Percentiles rank a stretch among this genome's conserved stretches.
Conservation (phyloP, 2,888 invertebrate species). For the Aphodius sticticus region DNA sequence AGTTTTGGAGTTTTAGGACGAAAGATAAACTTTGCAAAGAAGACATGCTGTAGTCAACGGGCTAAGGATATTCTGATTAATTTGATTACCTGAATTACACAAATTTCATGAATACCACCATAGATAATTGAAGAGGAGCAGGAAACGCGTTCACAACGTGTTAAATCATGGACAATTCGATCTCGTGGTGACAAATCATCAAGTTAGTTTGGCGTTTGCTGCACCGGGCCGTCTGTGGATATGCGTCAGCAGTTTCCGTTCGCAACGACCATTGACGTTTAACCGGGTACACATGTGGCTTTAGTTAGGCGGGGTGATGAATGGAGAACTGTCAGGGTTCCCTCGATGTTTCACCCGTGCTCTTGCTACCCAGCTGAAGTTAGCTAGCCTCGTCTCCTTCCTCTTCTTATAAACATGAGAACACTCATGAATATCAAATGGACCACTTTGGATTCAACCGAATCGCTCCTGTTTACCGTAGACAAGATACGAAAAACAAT, state of each 20-base stretch:
- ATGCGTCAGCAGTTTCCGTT: background rate
- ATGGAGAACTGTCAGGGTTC: background rate
- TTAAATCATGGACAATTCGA: background rate
- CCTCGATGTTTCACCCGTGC: background rate
- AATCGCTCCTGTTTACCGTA: slow-evolving; percentile 23
- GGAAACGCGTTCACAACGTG: background rate
- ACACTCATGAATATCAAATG: slow-evolving; percentile 26
- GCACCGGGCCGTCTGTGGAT: background rate
- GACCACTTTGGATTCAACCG: slow-evolving; percentile 14
- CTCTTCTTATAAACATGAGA: slow-evolving; percentile 24
- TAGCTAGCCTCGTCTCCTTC: background rate
- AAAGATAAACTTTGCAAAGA: too few relatives aligned
- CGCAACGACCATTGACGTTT: background rate
- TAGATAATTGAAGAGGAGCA: background rate
- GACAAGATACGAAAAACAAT: slow-evolving; percentile 18
- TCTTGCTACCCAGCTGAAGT: background rate
- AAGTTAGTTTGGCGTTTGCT: background rate
- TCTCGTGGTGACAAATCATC: background rate
- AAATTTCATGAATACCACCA: too few relatives aligned
- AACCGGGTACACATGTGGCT: background rate
- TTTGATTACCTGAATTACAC: too few relatives aligned
- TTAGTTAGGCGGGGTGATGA: background rate
- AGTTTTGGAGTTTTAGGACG: too few relatives aligned
- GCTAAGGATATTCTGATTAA: too few relatives aligned
- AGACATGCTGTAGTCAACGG: too few relatives aligned